Evolutionary conservation across 1,140 invertebrate genomes (phyloP), one percentile per base, ranked within the genome.

Genomic region (Ctenoplectra terminalis): DNA sequence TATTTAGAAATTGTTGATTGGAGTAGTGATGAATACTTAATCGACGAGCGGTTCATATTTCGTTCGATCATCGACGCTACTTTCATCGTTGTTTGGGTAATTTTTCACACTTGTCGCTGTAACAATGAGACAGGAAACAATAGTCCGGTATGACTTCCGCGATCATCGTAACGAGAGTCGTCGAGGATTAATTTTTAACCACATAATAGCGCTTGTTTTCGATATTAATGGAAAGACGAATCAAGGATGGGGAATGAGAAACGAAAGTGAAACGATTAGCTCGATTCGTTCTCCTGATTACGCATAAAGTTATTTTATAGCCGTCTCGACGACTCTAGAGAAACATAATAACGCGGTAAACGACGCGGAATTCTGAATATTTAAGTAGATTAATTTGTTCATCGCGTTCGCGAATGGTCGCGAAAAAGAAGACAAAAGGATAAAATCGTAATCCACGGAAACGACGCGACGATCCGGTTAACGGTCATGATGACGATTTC

Each of bases 341-440:
- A n/a, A n/a, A n/a, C n/a, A n/a, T n/a, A n/a, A n/a, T n/a, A n/a
- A n/a, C n/a, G n/a, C n/a, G n/a, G n/a, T n/a, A n/a, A n/a, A n/a
- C n/a, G n/a, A n/a, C n/a, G n/a, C n/a, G n/a, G 58, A 58, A 79
- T 34, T 83, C 26, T 48, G 63, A n/a, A 23, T 6, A 46, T 54
- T 58, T 48, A n/a, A 43, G 52, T 69, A 77, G 46, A 50, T 31
- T 15, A n/a, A 46, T 20, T 70, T 54, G 66, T 37, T 72, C 50
- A 50, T 48, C 26, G 20, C 9, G 63, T 78, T 26, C 29, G 37
- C 26, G 43, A 71, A 54, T 56, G 48, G 52, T n/a, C n/a, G 37
- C 43, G 69, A 58, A 80, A 63, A 70, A 76, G 71, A 23, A 29
- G 43, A 31, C 54, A 34, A 85, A 74, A 67, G n/a, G 83, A 63